phyloP scores from a whole-genome alignment of 2,888 invertebrate species.

The Agapetus fuscipes region DNA sequence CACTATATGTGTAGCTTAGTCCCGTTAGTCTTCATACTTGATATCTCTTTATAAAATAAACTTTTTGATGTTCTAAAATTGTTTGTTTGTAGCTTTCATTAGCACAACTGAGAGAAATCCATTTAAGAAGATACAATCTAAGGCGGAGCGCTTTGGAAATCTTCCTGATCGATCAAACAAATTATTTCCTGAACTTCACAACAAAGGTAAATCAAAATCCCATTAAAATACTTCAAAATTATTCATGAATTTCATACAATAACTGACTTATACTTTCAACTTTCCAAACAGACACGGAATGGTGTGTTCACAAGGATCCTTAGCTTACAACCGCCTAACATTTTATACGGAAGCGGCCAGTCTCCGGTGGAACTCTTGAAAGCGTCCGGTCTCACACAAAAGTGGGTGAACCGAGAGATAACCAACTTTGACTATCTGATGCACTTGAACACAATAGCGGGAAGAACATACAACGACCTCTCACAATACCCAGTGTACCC shows the following conservation, averaged over 20 bases:
- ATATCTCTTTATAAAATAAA: too few species aligned
- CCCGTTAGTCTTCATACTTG: too few species aligned
- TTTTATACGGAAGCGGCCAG: slow-evolving; percentile 47
- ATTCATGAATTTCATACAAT: neutral
- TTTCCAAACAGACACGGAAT: slow-evolving; percentile 42
- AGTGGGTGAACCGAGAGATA: slow-evolving; percentile 58
- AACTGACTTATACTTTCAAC: too few species aligned
- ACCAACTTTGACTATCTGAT: slow-evolving; percentile 68
- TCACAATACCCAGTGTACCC: slow-evolving; percentile 75
- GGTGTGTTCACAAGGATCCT: slow-evolving; percentile 51
- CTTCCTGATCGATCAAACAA: slow-evolving; percentile 54
- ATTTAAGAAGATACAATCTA: slow-evolving; percentile 52
- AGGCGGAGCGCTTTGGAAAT: slow-evolving; percentile 54
- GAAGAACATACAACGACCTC: slow-evolving; percentile 67
- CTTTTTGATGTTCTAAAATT: too few species aligned
- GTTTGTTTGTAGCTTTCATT: slow-evolving; percentile 40
- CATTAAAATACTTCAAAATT: slow-evolving; percentile 2
- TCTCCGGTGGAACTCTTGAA: slow-evolving; percentile 51
- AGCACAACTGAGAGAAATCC: slow-evolving; percentile 50
- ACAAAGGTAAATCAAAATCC: too few species aligned
- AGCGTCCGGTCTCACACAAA: slow-evolving; percentile 49
- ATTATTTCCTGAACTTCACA: slow-evolving; percentile 55
- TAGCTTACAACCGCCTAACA: slow-evolving; percentile 48
- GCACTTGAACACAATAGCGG: slow-evolving; percentile 67
- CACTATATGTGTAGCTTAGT: too few species aligned